Evolutionary conservation across 2,113 vertebrate species (phyloP).

Genomic region (Lagopus muta): DNA sequence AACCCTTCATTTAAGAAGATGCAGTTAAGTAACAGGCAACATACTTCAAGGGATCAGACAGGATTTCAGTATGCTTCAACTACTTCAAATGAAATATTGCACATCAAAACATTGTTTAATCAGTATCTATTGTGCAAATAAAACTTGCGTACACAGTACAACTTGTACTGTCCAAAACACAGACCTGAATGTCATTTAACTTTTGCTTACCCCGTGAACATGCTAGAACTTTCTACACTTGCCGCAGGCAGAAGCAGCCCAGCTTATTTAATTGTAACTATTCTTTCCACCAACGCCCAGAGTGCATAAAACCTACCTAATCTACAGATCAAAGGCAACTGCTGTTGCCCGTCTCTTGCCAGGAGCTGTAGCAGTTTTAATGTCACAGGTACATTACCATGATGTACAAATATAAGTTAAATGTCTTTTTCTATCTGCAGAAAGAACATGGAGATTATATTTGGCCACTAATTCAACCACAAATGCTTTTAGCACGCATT

Average conservation of each 20-base stretch:
- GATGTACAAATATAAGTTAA: neutral
- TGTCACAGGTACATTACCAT: neutral
- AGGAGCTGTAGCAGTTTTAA: neutral
- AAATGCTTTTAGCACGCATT: neutral
- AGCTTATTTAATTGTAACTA: neutral
- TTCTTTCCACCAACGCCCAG: neutral
- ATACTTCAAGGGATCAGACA: neutral
- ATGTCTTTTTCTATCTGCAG: neutral
- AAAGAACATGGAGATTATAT: neutral
- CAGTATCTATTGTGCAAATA: slow-evolving; percentile 26
- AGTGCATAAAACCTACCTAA: neutral
- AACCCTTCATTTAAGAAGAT: neutral
- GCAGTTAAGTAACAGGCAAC: neutral
- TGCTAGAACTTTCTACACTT: neutral
- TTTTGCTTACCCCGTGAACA: neutral
- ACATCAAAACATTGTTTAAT: slow-evolving; percentile 1
- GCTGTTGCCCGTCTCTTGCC: neutral
- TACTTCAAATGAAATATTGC: neutral
- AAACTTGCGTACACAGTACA: slow-evolving; percentile 14
- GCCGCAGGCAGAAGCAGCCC: neutral
- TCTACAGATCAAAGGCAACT: neutral
- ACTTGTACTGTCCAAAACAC: neutral
- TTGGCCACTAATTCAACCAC: neutral
- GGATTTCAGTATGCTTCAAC: neutral
- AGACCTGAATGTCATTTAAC: neutral